Base-by-base conservation (phyloP, 1,140 invertebrate genomes). In the Sitobion miscanthi region DNA sequence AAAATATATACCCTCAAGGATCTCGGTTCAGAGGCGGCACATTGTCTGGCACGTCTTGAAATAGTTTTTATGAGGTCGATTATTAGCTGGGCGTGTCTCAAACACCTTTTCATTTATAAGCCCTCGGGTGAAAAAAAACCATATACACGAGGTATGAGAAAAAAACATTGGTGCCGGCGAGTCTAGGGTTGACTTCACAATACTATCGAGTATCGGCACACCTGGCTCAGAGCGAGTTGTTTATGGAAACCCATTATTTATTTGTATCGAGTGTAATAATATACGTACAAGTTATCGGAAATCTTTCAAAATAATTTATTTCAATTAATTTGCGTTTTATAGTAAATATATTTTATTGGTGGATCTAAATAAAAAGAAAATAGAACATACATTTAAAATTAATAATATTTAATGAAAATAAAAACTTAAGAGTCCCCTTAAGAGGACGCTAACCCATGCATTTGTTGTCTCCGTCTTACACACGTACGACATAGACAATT, bases 171-270 rank as follows among this genome's bases (percentile, higher is more conserved):
- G 91, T 93, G 91, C 91, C 91, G 91, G 49, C 35, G 14, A 85
- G 91, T 93, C 91, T 93, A 85, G 91, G 91, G 91, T 93, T 93
- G 91, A 93, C 91, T 93, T 86, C 49, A 85, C 91, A 93, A 93
- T 93, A 83, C 47, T 14, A 86, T 86, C 38, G 38, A 38, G 38
- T 38, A 38, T 38, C 91, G 91, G n/a, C 49, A 30, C 91, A 93
- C 91, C 91, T 93, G 91, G 91, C 49, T 52, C 23, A n/a, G 14
- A 42, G 38, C 23, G 90, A 52, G 47, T 93, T 86, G 52, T 93
- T 93, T 86, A 93, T 93, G 35, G 14, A n/a, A 54, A 54, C 17
- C 47, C 91, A 85, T 92, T 92, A 92, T 92, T 85, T 85, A 90
- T 90, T 42, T 62, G 49, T 90, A 62, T 90, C 42, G 88, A 45